Evolutionary conservation across 2,888 invertebrate genomes (phyloP).

Genomic region (Lycaena phlaeas): DNA sequence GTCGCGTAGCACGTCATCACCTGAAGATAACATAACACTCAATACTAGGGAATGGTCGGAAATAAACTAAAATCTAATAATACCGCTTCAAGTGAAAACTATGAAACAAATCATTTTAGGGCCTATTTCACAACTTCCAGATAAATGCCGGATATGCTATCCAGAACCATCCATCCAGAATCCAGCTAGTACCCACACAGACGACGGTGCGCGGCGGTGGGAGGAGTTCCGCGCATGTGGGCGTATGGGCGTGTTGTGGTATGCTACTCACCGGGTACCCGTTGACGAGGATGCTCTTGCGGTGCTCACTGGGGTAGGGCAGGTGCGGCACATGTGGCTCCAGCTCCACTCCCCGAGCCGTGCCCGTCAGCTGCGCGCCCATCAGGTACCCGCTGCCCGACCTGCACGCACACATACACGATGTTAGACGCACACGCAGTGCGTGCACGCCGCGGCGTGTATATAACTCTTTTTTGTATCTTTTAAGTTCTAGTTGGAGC

Average conservation of each 20-base stretch:
- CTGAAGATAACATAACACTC: no score
- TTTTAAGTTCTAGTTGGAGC: neutral
- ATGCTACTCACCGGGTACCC: constrained; percentile 54
- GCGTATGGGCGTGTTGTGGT: no score
- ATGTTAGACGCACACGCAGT: neutral
- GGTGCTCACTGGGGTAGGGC: constrained; percentile 33
- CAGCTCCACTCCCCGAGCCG: constrained; percentile 55
- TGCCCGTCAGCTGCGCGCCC: constrained; percentile 51
- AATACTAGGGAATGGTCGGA: no score
- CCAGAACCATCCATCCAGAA: no score
- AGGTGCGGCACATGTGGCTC: constrained; percentile 45
- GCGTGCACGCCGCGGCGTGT: neutral
- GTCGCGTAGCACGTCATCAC: constrained; percentile 64
- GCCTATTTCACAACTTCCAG: no score
- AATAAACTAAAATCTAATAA: no score
- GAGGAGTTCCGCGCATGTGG: no score
- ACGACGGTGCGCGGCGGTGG: no score
- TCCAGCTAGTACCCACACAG: no score
- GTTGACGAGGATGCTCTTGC: constrained; percentile 64
- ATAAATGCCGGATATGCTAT: no score
- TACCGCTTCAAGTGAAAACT: no score
- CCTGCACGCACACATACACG: constrained; percentile 20
- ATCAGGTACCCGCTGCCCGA: constrained; percentile 41
- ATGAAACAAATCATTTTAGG: no score
- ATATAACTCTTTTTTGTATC: neutral